phyloP scores from a whole-genome alignment of 2,888 invertebrate genomes.

The Archips crataeganus region DNA sequence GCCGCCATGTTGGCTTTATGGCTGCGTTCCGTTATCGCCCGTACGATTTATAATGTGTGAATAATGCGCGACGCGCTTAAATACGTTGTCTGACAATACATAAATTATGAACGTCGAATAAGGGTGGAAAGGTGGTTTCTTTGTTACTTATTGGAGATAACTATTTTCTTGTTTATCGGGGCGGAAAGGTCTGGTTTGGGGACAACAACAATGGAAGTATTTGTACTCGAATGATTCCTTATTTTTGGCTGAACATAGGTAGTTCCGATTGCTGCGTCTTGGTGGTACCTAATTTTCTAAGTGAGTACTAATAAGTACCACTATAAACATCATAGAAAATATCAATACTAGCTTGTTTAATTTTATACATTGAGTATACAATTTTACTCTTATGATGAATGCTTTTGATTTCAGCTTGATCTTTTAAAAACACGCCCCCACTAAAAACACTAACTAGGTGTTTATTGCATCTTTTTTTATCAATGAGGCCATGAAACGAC shows the following conservation, averaged over 20 bases:
- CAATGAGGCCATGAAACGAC: slow-evolving; percentile 24
- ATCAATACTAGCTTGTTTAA: not conserved
- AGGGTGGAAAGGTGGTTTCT: slow-evolving; percentile 56
- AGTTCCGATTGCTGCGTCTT: not conserved
- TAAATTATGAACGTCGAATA: slow-evolving; percentile 76
- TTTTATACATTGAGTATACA: not conserved
- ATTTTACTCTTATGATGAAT: not conserved
- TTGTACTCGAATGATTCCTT: slow-evolving; percentile 23
- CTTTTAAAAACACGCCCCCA: slow-evolving; percentile 5
- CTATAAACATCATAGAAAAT: not conserved
- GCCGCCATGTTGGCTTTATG: slow-evolving; percentile 74
- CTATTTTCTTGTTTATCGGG: slow-evolving; percentile 78
- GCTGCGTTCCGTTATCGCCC: slow-evolving; percentile 72
- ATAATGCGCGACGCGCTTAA: slow-evolving; percentile 76
- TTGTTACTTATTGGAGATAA: slow-evolving; percentile 65
- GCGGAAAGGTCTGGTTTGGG: slow-evolving; percentile 70
- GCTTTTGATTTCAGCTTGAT: not conserved
- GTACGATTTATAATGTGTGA: slow-evolving; percentile 84
- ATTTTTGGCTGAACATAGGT: slow-evolving; percentile 24
- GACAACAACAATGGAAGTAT: slow-evolving; percentile 54
- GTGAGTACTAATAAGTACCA: no score
- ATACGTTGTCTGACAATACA: slow-evolving; percentile 80
- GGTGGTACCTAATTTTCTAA: no score
- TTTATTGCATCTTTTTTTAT: slow-evolving; percentile 37
- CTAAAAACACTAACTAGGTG: slow-evolving; percentile 38